phyloP scores from a whole-genome alignment of 2,113 vertebrate species.

The Brachypodius melanocephalos region DNA sequence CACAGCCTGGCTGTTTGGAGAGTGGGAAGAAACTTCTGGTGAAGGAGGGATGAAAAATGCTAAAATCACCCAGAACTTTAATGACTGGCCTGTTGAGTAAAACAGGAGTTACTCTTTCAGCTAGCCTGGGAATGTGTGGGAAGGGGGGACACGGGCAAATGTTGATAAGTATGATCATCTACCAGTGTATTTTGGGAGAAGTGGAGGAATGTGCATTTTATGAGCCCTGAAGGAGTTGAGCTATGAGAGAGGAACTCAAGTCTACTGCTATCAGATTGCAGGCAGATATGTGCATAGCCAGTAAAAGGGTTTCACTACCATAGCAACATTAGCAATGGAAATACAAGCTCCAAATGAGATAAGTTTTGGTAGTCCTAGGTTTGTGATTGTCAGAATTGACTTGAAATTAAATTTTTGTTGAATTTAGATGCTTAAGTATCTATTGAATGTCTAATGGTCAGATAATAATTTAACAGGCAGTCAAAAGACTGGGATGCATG shows the following conservation, averaged over 20 bases:
- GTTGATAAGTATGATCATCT: neutral
- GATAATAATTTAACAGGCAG: neutral
- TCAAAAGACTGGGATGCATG: neutral
- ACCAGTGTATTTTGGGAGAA: neutral
- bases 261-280: neutral
- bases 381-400: neutral
- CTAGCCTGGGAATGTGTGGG: neutral
- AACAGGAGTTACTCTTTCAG: neutral
- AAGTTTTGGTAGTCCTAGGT: neutral
- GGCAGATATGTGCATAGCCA: neutral
- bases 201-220: constrained; percentile 15
- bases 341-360: neutral
- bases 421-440: neutral
- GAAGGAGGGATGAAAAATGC: neutral
- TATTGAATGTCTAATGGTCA: neutral
- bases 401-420: neutral
- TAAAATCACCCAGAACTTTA: neutral
- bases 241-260: neutral
- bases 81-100: neutral
- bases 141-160: neutral
- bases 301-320: neutral
- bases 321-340: neutral
- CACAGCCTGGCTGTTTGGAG: neutral
- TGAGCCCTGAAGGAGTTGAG: constrained; percentile 21
- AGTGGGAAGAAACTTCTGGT: neutral